These are phyloP conservation scores for Gopherus flavomarginatus DNA, from an alignment of 2,113 vertebrate genomes.

Conservation along the genomic window DNA sequence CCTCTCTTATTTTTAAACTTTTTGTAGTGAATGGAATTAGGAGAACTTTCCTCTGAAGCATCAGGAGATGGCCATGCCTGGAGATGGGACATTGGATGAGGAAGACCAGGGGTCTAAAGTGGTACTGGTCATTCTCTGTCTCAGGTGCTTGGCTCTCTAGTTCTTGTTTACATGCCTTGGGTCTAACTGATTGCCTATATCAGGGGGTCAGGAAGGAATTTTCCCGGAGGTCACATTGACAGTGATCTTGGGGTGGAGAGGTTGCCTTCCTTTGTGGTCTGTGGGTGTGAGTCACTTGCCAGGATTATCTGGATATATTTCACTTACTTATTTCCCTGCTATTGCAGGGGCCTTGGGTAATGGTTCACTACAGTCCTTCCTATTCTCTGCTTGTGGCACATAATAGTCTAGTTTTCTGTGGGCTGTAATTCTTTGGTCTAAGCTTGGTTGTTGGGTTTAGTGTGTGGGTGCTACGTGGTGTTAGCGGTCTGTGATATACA, in stretches of 20 bases:
- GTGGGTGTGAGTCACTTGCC: too few species aligned
- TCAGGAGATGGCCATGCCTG: too few species aligned
- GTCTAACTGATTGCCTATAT: too few species aligned
- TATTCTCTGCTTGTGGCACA: background rate
- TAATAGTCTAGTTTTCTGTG: background rate
- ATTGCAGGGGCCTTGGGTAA: background rate
- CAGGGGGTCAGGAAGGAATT: too few species aligned
- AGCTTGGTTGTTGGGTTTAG: background rate
- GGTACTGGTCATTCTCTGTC: too few species aligned
- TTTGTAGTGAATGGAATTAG: background rate
- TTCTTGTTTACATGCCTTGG: too few species aligned
- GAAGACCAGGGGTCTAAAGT: too few species aligned
- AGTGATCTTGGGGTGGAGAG: background rate
- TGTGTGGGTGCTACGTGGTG: background rate
- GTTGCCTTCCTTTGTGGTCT: too few species aligned
- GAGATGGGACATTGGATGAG: too few species aligned
- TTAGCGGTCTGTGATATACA: background rate
- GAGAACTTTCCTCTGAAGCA: background rate
- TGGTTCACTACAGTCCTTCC: background rate
- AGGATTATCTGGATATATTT: too few species aligned
- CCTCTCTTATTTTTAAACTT: background rate
- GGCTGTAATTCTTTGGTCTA: background rate
- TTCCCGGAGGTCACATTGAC: background rate
- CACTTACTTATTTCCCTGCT: too few species aligned
- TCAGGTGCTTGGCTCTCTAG: too few species aligned